Evolutionary conservation across 2,797 vertebrate species (phyloP), one percentile per base, ranked within the genome.

Genomic region (Phyllotis vaccarum): DNA sequence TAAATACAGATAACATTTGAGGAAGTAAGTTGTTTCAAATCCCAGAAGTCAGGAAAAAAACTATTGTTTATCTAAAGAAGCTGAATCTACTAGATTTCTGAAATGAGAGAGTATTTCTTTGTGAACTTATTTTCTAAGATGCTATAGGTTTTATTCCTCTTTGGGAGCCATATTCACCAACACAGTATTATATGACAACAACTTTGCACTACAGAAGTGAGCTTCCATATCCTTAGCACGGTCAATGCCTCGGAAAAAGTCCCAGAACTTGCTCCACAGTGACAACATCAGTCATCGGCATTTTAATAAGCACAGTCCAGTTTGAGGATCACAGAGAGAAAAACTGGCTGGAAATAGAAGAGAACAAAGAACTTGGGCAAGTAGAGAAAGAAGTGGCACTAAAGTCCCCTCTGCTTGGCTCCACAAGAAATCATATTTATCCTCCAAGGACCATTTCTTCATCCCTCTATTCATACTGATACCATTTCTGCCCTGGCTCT

Each of bases 1-100:
- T 97, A 97, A 98, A 97, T 79, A 97, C 34, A 95, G 92, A 86
- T 56, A 97, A 96, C 70, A 95, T 96, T 98, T 98, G 95, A 98
- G 93, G 93, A 98, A 98, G 90, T 97, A 94, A 98, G 97, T 95
- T 88, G 68, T 92, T 93, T 98, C 83, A 97, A 98, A 97, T 98
- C 62, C 93, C 96, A 97, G 56, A 98, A 98, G 97, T 89, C 86
- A 96, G 95, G 72, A 75, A 58, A 83, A 86, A 68, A 21, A 40
- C 0, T 9, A 62, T 16, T 90, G 5, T 93, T 88, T 94, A 76
- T 91, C 95, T 96, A 91, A 46, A 40, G 95, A 86, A 93, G 76
- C 89, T 58, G 96, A 96, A 75, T 82, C 86, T 86, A 96, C 89
- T 75, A 89, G 54, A 2, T 96, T 97, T 97, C 86, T 97, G 94